phyloP scores from a whole-genome alignment of 2,888 invertebrate species.

The Scrobipalpa atriplicella region DNA sequence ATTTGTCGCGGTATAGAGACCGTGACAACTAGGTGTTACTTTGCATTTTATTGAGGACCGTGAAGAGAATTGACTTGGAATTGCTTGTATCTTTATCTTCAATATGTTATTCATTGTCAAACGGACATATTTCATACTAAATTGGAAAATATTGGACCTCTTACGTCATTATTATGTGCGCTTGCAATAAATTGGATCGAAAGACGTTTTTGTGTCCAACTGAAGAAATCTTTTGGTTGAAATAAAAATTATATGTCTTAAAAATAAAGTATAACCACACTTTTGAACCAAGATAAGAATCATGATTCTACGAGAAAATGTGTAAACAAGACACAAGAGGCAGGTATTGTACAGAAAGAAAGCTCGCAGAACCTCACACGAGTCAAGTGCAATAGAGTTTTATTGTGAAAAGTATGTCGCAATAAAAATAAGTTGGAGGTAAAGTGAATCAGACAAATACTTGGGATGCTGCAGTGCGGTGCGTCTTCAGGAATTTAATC shows the following conservation, averaged over 20 bases:
- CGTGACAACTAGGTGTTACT: not conserved
- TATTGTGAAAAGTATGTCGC: slow-evolving; percentile 21
- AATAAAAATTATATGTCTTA: too few species aligned
- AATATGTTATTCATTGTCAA: too few species aligned
- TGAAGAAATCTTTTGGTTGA: too few species aligned
- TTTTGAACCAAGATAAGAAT: not conserved
- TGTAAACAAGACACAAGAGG: not conserved
- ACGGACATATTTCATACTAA: too few species aligned
- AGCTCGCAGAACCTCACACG: not conserved
- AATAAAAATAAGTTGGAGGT: slow-evolving; percentile 45
- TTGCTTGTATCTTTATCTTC: too few species aligned
- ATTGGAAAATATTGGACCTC: too few species aligned
- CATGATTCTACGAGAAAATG: not conserved
- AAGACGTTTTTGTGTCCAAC: too few species aligned
- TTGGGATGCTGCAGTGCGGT: slow-evolving; percentile 50
- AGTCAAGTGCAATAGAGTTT: not conserved
- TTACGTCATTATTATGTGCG: too few species aligned
- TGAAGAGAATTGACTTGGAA: too few species aligned
- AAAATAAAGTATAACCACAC: too few species aligned
- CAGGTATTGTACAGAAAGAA: not conserved
- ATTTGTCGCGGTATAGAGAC: not conserved
- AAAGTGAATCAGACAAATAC: slow-evolving; percentile 56
- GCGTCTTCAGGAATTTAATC: slow-evolving; percentile 75
- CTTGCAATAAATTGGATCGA: too few species aligned
- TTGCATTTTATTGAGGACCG: too few species aligned